Conservation (phyloP, 2,797 vertebrate genomes). For the Enteromius afrohamiltoni region DNA sequence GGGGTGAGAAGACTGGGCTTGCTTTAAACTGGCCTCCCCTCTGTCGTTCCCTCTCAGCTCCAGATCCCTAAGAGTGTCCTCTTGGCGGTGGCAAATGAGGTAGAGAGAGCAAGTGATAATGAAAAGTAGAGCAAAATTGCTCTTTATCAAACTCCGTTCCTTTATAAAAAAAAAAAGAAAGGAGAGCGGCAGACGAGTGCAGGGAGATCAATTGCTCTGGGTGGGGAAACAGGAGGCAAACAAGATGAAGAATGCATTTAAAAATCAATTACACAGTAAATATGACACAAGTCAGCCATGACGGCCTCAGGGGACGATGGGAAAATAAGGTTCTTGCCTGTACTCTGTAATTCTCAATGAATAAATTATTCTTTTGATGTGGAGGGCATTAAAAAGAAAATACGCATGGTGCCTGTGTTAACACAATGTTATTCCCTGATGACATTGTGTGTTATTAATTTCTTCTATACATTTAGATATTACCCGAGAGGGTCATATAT, state of each 20-base stretch:
- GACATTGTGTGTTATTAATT: slow-evolving; percentile 57
- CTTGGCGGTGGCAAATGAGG: background rate
- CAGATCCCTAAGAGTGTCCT: slow-evolving; percentile 30
- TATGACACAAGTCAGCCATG: slow-evolving; percentile 79
- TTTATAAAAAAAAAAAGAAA: slow-evolving; percentile 41
- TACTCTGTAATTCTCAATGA: slow-evolving; percentile 69
- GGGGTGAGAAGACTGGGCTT: slow-evolving; percentile 71
- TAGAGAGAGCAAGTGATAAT: slow-evolving; percentile 28
- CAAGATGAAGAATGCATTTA: slow-evolving; percentile 73
- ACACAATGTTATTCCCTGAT: slow-evolving; percentile 64
- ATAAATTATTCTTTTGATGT: slow-evolving; percentile 77
- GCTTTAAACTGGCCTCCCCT: slow-evolving; percentile 58
- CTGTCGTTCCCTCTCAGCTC: background rate
- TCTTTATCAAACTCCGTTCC: slow-evolving; percentile 41
- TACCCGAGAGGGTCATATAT: slow-evolving; percentile 32
- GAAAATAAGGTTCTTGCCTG: slow-evolving; percentile 73
- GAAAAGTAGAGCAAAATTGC: slow-evolving; percentile 39
- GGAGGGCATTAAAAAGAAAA: slow-evolving; percentile 53
- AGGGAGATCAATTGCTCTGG: slow-evolving; percentile 56
- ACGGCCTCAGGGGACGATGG: slow-evolving; percentile 68
- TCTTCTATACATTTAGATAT: slow-evolving; percentile 41
- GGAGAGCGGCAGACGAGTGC: slow-evolving; percentile 16
- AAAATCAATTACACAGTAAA: slow-evolving; percentile 83
- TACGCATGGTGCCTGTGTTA: slow-evolving; percentile 58
- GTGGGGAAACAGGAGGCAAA: slow-evolving; percentile 53